These are phyloP conservation scores for Telenomus remus DNA, from an alignment of 1,140 invertebrate species.

Conservation along the genomic window DNA sequence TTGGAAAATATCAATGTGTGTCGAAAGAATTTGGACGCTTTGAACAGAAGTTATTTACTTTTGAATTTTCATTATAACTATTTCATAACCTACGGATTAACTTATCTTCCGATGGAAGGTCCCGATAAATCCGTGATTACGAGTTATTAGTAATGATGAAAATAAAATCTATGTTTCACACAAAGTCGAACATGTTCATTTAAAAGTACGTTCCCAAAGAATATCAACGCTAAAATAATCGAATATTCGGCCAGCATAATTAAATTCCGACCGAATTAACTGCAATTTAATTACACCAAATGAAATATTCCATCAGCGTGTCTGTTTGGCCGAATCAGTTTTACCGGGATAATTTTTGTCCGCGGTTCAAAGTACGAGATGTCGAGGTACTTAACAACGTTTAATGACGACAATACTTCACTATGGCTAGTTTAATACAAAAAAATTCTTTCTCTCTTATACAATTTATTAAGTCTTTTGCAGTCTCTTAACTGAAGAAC, in stretches of 20 bases:
- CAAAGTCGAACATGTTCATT: too few species aligned
- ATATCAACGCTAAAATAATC: constrained; percentile 16
- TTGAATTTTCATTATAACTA: too few species aligned
- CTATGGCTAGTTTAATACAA: not conserved
- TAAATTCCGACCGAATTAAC: constrained; percentile 26
- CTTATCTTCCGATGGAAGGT: too few species aligned
- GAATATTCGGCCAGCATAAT: constrained; percentile 15
- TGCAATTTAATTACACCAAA: constrained; percentile 34
- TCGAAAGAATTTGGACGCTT: too few species aligned
- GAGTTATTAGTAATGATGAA: too few species aligned
- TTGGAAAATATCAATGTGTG: too few species aligned
- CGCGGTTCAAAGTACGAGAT: constrained; percentile 2
- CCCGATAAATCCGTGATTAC: too few species aligned
- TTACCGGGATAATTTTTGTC: constrained; percentile 16
- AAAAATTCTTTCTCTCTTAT: constrained; percentile 12
- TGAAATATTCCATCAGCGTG: not conserved
- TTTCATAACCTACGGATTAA: too few species aligned
- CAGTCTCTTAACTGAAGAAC: constrained; percentile 29
- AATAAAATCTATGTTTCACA: too few species aligned
- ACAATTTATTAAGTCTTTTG: constrained; percentile 4
- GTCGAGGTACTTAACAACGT: constrained; percentile 4
- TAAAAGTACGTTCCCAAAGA: not conserved
- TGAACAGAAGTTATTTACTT: too few species aligned
- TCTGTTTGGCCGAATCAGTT: constrained; percentile 1
- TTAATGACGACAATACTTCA: constrained; percentile 12